Percentiles rank a stretch among this genome's conserved stretches.
phyloP scores from a whole-genome alignment of 2,797 vertebrate genomes.

The Cuniculus paca region DNA sequence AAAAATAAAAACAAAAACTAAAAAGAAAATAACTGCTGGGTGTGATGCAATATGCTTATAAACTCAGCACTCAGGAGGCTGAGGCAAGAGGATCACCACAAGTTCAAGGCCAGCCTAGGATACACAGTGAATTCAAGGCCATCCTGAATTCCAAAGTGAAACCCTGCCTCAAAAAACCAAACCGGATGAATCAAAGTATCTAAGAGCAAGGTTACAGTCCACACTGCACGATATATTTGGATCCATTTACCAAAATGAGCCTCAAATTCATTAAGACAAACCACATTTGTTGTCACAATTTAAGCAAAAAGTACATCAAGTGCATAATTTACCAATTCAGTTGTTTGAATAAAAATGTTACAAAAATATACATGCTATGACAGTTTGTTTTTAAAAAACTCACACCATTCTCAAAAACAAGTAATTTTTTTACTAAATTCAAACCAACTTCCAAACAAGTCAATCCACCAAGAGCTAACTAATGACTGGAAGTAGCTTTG shows the following conservation, averaged over 20 bases:
- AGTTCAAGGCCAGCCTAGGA: not conserved
- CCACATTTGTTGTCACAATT: slow-evolving; percentile 74
- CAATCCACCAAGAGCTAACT: slow-evolving; percentile 82
- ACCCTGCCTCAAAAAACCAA: not conserved
- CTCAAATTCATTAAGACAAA: slow-evolving; percentile 61
- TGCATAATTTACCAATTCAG: slow-evolving; percentile 44
- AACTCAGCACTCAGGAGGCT: not conserved
- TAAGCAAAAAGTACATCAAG: slow-evolving; percentile 62
- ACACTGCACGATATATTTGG: slow-evolving; percentile 72
- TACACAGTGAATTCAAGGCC: not conserved
- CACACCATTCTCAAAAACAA: slow-evolving; percentile 70
- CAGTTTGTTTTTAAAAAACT: slow-evolving; percentile 70
- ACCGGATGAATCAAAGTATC: slow-evolving; percentile 39
- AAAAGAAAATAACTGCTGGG: not conserved
- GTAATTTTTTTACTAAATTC: slow-evolving; percentile 73
- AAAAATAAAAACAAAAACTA: too few relatives aligned
- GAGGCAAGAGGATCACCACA: not conserved
- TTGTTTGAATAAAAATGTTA: slow-evolving; percentile 67
- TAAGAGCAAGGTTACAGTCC: slow-evolving; percentile 76
- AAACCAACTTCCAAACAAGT: slow-evolving; percentile 79
- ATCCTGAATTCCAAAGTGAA: not conserved
- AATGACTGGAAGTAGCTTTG: slow-evolving; percentile 81
- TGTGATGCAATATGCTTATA: not conserved
- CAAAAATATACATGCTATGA: slow-evolving; percentile 53
- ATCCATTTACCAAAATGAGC: slow-evolving; percentile 67